These are phyloP conservation scores for Scaptomyza montana DNA, from an alignment of 1,140 invertebrate species.

Conservation along the genomic window DNA sequence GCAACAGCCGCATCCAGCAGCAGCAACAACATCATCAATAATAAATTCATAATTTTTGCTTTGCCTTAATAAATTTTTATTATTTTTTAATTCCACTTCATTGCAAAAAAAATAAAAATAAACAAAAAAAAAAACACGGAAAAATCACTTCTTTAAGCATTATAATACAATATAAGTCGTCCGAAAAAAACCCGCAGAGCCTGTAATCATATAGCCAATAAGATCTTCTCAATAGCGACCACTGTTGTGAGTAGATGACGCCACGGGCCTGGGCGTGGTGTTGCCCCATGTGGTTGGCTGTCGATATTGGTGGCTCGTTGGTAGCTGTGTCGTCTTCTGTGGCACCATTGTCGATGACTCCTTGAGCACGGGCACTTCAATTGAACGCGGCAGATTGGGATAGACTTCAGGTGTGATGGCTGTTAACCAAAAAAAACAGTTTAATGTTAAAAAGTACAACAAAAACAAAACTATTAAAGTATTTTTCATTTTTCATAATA, in stretches of 20 bases:
- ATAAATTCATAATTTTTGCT: slow-evolving; percentile 79
- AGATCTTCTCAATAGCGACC: slow-evolving; percentile 50
- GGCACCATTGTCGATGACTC: slow-evolving; percentile 28
- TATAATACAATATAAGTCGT: slow-evolving; percentile 63
- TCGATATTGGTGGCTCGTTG: background rate
- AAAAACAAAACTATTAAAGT: too few relatives aligned
- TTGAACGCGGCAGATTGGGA: slow-evolving; percentile 78
- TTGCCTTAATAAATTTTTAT: slow-evolving; percentile 81
- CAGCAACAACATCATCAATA: slow-evolving; percentile 50
- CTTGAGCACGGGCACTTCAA: slow-evolving; percentile 66
- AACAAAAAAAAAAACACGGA: slow-evolving; percentile 29
- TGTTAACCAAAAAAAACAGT: slow-evolving; percentile 23
- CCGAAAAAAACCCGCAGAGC: slow-evolving; percentile 27
- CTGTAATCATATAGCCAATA: slow-evolving; percentile 47
- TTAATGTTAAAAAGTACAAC: too few relatives aligned
- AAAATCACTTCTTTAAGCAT: slow-evolving; percentile 48
- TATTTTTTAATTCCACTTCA: slow-evolving; percentile 77
- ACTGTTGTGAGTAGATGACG: slow-evolving; percentile 39
- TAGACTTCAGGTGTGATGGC: slow-evolving; percentile 76
- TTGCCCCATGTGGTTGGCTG: background rate
- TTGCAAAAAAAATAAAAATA: slow-evolving; percentile 45
- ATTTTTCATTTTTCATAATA: too few relatives aligned
- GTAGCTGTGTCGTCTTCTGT: slow-evolving; percentile 3
- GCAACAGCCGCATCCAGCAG: slow-evolving; percentile 6
- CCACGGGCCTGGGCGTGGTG: slow-evolving; percentile 35